Conservation (phyloP, 2,797 vertebrate species). For the Fratercula arctica region DNA sequence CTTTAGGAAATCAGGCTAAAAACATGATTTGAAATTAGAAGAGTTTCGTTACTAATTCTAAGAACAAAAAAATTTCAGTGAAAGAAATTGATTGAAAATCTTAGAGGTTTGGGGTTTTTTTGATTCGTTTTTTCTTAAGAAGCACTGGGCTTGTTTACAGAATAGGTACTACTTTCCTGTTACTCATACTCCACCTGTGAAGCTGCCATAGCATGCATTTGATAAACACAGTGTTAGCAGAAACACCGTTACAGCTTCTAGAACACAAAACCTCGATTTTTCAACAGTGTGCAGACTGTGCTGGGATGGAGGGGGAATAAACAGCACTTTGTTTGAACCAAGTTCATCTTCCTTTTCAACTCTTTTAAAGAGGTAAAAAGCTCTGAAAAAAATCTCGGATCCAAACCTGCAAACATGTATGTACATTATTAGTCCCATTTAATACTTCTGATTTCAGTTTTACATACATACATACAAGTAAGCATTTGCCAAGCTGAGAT, state of each 20-base stretch:
- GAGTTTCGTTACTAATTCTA: not conserved
- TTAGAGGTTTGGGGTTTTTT: not conserved
- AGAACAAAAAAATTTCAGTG: not conserved
- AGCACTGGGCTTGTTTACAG: not conserved
- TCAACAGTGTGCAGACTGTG: not conserved
- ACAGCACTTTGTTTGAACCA: not conserved
- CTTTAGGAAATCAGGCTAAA: not conserved
- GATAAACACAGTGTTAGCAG: not conserved
- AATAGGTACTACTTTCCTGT: not conserved
- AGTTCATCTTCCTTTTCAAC: not conserved
- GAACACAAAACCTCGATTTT: constrained; percentile 22
- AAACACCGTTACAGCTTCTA: not conserved
- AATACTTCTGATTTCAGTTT: not conserved
- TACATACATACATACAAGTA: not conserved
- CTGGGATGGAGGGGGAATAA: not conserved
- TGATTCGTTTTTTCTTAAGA: not conserved
- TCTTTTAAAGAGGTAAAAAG: not conserved
- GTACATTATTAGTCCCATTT: not conserved
- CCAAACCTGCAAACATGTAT: not conserved
- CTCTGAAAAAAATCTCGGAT: not conserved
- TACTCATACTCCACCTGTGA: constrained; percentile 43
- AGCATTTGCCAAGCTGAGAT: not conserved
- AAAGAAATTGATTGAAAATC: constrained; percentile 4
- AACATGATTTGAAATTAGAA: not conserved
- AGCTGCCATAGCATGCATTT: not conserved